A percentile compares a stretch with the other conserved stretches of the same genome.
Conservation (phyloP, 2,888 invertebrate genomes). For the Eumacrocentrus americanus region DNA sequence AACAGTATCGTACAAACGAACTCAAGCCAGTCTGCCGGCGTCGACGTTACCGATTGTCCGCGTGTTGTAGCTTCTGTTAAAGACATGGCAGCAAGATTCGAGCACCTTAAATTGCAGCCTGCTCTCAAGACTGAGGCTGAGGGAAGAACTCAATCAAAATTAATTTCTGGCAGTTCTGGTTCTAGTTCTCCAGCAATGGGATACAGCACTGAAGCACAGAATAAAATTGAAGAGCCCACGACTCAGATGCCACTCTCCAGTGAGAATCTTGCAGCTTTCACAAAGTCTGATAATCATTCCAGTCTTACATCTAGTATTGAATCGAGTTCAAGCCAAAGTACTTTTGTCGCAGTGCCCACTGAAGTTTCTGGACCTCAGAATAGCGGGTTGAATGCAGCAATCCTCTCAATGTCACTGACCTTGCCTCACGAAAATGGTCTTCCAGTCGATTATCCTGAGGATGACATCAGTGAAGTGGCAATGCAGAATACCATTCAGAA, state of each 20-base stretch:
- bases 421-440: constrained; percentile 65
- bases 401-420: constrained; percentile 57
- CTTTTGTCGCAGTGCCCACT: constrained; percentile 32
- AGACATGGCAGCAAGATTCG: constrained; percentile 84
- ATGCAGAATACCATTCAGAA: constrained; percentile 60
- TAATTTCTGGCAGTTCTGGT: constrained; percentile 28
- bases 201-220: constrained; percentile 29
- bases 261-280: constrained; percentile 31
- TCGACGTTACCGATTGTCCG: constrained; percentile 54
- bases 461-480: constrained; percentile 58
- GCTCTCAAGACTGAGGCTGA: constrained; percentile 47
- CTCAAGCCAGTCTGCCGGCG: constrained; percentile 40
- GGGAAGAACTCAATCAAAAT: constrained; percentile 41
- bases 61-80: constrained; percentile 66
- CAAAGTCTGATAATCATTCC: constrained; percentile 33
- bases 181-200: constrained; percentile 38
- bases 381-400: constrained; percentile 53
- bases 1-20: constrained; percentile 44
- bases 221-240: constrained; percentile 20
- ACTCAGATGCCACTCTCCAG: constrained; percentile 22
- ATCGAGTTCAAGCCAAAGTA: constrained; percentile 47
- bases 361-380: constrained; percentile 30
- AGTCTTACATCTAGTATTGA: constrained; percentile 41
- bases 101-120: constrained; percentile 63
- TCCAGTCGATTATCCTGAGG: constrained; percentile 56